phyloP scores from a whole-genome alignment of 2,113 vertebrate genomes.

The Himantopus leucocephalus region DNA sequence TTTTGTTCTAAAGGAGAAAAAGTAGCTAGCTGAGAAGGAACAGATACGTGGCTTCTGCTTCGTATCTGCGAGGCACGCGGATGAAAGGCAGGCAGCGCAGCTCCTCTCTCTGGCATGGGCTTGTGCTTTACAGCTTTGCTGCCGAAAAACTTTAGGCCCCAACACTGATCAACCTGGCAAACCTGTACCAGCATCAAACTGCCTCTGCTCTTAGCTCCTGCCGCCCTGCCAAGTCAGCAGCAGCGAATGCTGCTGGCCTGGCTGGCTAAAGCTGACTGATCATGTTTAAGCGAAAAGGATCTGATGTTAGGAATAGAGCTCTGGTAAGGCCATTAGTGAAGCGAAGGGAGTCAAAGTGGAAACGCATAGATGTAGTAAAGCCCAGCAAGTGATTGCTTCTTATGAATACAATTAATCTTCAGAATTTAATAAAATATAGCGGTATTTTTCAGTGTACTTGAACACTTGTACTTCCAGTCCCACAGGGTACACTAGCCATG shows the following conservation, averaged over 20 bases:
- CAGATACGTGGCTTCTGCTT: neutral
- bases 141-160: neutral
- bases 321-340: neutral
- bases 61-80: rapidly evolving
- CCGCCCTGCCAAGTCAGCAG: neutral
- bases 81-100: neutral
- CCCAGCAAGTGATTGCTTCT: neutral
- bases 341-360: neutral
- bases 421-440: neutral
- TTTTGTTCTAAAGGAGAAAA: neutral
- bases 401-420: neutral
- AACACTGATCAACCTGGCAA: neutral
- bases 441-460: neutral
- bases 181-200: neutral
- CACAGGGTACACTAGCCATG: no score
- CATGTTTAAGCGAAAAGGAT: neutral
- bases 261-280: neutral
- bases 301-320: neutral
- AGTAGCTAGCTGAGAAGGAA: neutral
- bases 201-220: neutral
- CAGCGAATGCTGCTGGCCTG: neutral
- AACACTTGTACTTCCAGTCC: neutral
- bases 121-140: neutral
- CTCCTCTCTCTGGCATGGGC: neutral
- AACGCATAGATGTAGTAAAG: neutral